Evolutionary conservation across 2,797 vertebrate species (phyloP).

Genomic region (Gambelia wislizenii): DNA sequence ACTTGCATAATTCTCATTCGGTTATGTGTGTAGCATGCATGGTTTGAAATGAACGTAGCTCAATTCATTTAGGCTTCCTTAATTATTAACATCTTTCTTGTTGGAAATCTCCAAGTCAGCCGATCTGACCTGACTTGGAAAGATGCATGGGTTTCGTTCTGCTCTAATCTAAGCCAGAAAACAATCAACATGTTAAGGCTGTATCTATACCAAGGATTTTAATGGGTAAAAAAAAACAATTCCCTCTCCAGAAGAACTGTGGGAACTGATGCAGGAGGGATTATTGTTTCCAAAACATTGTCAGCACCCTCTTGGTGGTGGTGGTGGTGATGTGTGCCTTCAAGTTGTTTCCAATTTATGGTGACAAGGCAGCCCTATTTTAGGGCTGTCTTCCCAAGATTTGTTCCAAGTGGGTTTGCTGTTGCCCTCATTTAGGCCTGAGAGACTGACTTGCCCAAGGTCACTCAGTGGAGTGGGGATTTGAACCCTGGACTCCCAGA

Average conservation of each 20-base stretch:
- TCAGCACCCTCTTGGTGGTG: neutral
- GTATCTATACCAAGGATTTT: neutral
- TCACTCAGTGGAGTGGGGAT: too few relatives aligned
- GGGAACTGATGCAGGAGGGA: neutral
- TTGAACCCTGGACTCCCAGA: too few relatives aligned
- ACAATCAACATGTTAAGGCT: slow-evolving; percentile 31
- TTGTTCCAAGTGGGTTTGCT: too few relatives aligned
- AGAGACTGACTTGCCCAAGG: too few relatives aligned
- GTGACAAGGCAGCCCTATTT: too few relatives aligned
- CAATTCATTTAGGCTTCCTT: slow-evolving; percentile 69
- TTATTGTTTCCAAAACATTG: neutral
- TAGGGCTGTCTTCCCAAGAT: too few relatives aligned
- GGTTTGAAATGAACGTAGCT: slow-evolving; percentile 69
- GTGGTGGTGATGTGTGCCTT: too few relatives aligned
- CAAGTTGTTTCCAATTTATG: too few relatives aligned
- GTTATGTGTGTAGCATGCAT: slow-evolving; percentile 57
- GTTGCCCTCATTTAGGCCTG: too few relatives aligned
- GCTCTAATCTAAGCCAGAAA: slow-evolving; percentile 47
- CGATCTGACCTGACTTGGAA: slow-evolving; percentile 54
- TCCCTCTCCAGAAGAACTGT: slow-evolving; percentile 19
- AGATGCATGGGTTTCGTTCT: slow-evolving; percentile 56
- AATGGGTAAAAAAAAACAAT: neutral
- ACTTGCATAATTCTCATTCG: slow-evolving; percentile 71
- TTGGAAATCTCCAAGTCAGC: slow-evolving; percentile 59
- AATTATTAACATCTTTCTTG: slow-evolving; percentile 76